These are phyloP conservation scores for Drosophila meridiana DNA, from an alignment of 2,888 invertebrate species.

Conservation along the genomic window DNA sequence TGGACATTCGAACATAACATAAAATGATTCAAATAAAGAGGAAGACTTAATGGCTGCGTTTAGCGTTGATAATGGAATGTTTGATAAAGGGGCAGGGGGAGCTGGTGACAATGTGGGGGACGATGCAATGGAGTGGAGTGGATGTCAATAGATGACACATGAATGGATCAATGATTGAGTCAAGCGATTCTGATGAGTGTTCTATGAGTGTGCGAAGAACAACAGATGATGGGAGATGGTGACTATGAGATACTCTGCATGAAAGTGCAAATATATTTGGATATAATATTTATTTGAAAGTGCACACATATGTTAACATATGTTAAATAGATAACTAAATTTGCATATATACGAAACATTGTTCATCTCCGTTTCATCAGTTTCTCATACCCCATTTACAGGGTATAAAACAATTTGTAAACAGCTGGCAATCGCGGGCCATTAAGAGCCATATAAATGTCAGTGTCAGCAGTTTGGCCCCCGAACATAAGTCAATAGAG, in stretches of 20 bases:
- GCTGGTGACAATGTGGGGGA: not conserved
- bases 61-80: conserved; percentile 7
- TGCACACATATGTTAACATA: too few relatives aligned
- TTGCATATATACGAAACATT: too few relatives aligned
- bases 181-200: conserved; percentile 14
- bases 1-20: conserved; percentile 52
- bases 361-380: not conserved
- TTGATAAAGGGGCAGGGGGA: not conserved
- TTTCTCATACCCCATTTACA: not conserved
- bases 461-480: conserved; percentile 45
- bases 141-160: conserved; percentile 17
- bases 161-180: conserved; percentile 24
- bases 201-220: conserved; percentile 20
- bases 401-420: conserved; percentile 1
- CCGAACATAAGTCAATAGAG: conserved; percentile 18
- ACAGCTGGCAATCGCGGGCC: conserved; percentile 34
- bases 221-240: not conserved
- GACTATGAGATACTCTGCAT: not conserved
- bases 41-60: conserved; percentile 20
- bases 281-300: too few relatives aligned
- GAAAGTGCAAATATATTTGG: not conserved
- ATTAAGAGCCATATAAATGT: conserved; percentile 42
- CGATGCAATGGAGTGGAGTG: not conserved
- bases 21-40: conserved; percentile 28
- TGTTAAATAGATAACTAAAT: too few relatives aligned